Evolutionary conservation across 2,797 vertebrate genomes (phyloP).

Genomic region (Enteromius fasciolatus): DNA sequence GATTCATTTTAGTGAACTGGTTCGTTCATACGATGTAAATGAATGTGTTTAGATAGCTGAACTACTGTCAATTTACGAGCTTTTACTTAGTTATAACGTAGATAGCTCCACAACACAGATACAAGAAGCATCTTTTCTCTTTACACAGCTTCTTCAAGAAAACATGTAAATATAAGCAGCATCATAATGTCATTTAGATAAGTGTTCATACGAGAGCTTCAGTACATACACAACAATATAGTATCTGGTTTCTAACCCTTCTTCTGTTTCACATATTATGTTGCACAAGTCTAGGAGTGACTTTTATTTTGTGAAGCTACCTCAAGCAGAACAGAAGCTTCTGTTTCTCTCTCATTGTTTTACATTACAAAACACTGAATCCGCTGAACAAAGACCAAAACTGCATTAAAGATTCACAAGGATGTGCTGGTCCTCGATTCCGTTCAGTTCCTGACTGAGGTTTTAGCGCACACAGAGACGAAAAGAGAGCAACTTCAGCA

Average conservation of each 20-base stretch:
- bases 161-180: background rate
- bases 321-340: background rate
- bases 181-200: background rate
- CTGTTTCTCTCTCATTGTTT: slow-evolving; percentile 16
- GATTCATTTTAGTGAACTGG: background rate
- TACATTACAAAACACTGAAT: slow-evolving; percentile 10
- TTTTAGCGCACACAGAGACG: background rate
- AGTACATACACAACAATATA: background rate
- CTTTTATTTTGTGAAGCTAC: slow-evolving; percentile 1
- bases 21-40: background rate
- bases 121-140: background rate
- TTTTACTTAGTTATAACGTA: background rate
- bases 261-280: background rate
- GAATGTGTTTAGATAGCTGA: background rate
- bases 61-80: background rate
- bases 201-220: background rate
- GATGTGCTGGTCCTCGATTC: slow-evolving; percentile 19
- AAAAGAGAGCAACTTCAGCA: slow-evolving; percentile 15
- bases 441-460: background rate
- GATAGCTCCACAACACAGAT: background rate
- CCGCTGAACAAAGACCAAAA: slow-evolving; percentile 25
- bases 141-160: background rate
- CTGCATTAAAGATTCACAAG: slow-evolving; percentile 24
- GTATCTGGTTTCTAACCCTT: slow-evolving; percentile 5
- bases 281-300: background rate